These are phyloP conservation scores for Kuschelorhynchus macadamiae DNA, from an alignment of 2,888 invertebrate genomes.

Conservation along the genomic window DNA sequence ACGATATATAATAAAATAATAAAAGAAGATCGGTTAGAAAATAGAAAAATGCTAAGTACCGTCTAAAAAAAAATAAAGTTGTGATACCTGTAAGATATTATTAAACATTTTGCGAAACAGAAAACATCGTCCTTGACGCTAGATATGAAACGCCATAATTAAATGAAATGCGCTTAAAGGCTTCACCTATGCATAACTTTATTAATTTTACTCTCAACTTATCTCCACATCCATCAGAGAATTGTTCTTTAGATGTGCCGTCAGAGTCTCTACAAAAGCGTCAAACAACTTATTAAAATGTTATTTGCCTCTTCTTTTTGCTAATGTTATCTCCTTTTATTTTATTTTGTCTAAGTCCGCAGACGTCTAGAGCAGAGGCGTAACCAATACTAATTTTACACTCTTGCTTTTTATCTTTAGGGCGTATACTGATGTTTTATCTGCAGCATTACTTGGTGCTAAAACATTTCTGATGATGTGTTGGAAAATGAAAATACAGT, in stretches of 20 bases:
- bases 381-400: constrained; percentile 6
- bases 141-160: constrained; percentile 33
- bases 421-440: constrained; percentile 2
- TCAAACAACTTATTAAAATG: constrained; percentile 49
- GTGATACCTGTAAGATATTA: constrained; percentile 1
- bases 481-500: no score
- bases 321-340: constrained; percentile 15
- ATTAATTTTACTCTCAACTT: constrained; percentile 43
- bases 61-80: no score
- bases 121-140: constrained; percentile 31
- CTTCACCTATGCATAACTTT: constrained; percentile 40
- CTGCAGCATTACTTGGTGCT: no score
- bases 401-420: constrained; percentile 1
- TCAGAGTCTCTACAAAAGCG: constrained; percentile 41
- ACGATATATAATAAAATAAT: no score
- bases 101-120: not conserved
- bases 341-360: constrained; percentile 11
- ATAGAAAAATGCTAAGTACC: no score
- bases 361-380: constrained; percentile 11
- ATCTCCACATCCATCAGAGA: constrained; percentile 39
- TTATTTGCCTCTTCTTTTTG: constrained; percentile 35
- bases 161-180: constrained; percentile 20
- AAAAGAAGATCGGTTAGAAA: no score
- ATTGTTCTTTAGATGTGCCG: constrained; percentile 45
- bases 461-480: no score